Conservation (phyloP, 2,113 vertebrate genomes). For the Glaucidium brasilianum region DNA sequence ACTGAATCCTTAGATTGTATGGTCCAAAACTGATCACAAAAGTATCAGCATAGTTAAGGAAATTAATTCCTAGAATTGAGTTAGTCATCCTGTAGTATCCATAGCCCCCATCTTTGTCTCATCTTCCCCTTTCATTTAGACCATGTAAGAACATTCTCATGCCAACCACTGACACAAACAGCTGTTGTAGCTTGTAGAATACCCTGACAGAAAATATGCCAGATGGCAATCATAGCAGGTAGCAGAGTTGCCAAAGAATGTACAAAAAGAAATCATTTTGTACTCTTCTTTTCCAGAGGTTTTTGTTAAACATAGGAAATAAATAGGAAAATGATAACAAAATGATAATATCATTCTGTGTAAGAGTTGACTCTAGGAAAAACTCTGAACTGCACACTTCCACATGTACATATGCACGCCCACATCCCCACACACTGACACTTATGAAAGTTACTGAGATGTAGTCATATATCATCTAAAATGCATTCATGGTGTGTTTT, state of each 20-base stretch:
- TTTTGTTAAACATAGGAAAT: slow-evolving; percentile 21
- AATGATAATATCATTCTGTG: neutral
- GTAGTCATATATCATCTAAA: neutral
- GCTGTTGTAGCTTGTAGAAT: neutral
- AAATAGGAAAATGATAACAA: neutral
- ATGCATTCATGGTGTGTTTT: neutral
- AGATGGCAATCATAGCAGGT: slow-evolving; percentile 13
- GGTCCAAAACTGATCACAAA: neutral
- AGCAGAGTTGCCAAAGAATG: neutral
- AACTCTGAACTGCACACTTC: neutral
- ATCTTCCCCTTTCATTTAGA: neutral
- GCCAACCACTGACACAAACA: neutral
- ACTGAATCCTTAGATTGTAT: neutral
- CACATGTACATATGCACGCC: neutral
- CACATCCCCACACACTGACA: neutral
- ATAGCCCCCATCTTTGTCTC: neutral
- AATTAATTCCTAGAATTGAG: neutral
- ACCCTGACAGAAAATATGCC: neutral
- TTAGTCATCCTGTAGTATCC: neutral
- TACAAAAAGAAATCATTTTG: neutral
- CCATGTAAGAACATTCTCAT: neutral
- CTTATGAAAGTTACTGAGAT: neutral
- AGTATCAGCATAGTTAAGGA: neutral
- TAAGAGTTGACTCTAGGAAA: neutral
- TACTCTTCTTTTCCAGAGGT: neutral